Evolutionary conservation across 2,113 vertebrate genomes (phyloP), one percentile per base, ranked within the genome.

Genomic region (Ceyx melanurus): DNA sequence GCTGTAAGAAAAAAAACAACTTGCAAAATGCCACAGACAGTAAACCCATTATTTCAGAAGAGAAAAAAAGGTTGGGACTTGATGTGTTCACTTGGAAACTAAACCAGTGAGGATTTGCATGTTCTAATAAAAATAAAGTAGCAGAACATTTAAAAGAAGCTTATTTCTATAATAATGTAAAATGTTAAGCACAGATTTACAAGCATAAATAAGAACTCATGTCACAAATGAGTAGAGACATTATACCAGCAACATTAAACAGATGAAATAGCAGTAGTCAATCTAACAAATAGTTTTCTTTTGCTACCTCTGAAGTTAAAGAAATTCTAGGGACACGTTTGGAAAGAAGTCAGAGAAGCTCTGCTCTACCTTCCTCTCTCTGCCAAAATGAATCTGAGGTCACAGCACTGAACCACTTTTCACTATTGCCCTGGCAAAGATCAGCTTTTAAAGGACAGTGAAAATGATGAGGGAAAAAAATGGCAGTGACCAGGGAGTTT

Each of bases 161-260:
- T 96, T 95, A 93, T 92, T 95, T 82, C 60, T 96, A 2, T 61
- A 94, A 89, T 93, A 94, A 78, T 50, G 22, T 68, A 50, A 93
- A 96, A 95, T 61, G 48, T 81, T 96, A 93, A 94, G 89, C 87
- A 91, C 75, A 60, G 91, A 91, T 96, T 95, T 93, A 67, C 33
- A 82, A 77, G 71, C 87, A 81, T 83, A 92, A 91, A 83, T 90
- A 90, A 91, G 76, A 93, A 81, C 22, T 89, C 22, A 31, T 79
- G 86, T 80, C 50, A 81, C 79, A 88, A 92, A 91, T 75, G 66
- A 20, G 37, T 60, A 86, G 61, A 62, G 73, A 68, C 50, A 21
- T 81, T 86, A 75, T 45, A 58, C 9, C 54, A 81, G 61, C 37
- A 65, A n/a, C 79, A 94, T 81, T 90, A 86, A 92, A 84, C 42